Conservation (phyloP, 2,113 vertebrate genomes). For the Otis tarda region DNA sequence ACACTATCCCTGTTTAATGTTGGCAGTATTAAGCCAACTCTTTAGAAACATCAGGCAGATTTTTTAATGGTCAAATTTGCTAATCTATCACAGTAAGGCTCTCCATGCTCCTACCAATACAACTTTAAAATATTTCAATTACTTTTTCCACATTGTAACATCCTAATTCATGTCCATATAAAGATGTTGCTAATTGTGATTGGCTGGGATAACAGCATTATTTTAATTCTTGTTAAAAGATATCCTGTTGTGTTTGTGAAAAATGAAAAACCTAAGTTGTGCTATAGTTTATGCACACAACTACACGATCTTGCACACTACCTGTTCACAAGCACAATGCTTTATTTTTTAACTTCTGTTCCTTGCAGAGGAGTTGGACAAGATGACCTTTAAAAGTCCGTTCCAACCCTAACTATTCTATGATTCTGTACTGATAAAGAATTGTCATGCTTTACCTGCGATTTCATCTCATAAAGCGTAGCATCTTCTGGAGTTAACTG, state of each 20-base stretch:
- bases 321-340: background rate
- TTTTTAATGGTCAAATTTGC: background rate
- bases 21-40: background rate
- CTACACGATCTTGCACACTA: background rate
- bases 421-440: background rate
- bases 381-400: too few relatives aligned
- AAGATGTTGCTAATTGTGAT: background rate
- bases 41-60: background rate
- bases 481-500: constrained; percentile 91
- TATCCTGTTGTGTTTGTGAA: background rate
- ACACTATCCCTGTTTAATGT: background rate
- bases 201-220: background rate
- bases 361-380: too few relatives aligned
- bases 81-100: background rate
- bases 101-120: background rate
- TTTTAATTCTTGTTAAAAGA: background rate
- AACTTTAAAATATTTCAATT: background rate
- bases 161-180: background rate
- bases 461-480: constrained; percentile 95
- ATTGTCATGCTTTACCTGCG: constrained; percentile 83
- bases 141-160: background rate
- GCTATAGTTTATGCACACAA: background rate
- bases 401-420: too few relatives aligned
- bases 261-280: background rate
- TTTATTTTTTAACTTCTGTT: background rate